Evolutionary conservation across 2,113 vertebrate species (phyloP).

Genomic region (Climacteris rufus): DNA sequence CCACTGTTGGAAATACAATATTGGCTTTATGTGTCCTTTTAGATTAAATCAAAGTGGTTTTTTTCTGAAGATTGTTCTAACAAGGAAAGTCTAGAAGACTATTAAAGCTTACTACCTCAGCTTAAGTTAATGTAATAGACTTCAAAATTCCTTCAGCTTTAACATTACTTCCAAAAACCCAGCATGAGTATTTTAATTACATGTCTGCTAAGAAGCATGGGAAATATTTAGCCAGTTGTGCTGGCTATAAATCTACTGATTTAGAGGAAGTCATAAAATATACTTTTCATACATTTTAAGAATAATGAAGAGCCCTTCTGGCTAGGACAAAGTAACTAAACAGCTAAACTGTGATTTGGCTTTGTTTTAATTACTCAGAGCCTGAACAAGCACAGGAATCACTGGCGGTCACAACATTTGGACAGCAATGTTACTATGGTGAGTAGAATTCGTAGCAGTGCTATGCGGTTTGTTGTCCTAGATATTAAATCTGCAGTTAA

Average conservation of each 20-base stretch:
- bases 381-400: constrained; percentile 85
- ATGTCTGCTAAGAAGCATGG: neutral
- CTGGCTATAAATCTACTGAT: neutral
- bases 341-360: neutral
- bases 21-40: neutral
- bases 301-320: neutral
- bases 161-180: neutral
- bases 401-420: constrained; percentile 87
- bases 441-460: constrained; percentile 26
- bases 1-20: neutral
- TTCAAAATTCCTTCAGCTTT: neutral
- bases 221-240: neutral
- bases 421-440: constrained; percentile 93
- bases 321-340: neutral
- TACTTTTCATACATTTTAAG: neutral
- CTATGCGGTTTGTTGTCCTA: neutral
- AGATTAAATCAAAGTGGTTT: neutral
- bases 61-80: neutral
- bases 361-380: constrained; percentile 76
- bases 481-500: neutral
- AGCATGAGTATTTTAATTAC: neutral
- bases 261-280: neutral
- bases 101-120: neutral
- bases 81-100: neutral
- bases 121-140: neutral